phyloP scores from a whole-genome alignment of 2,797 vertebrate species.

The Smutsia gigantea region DNA sequence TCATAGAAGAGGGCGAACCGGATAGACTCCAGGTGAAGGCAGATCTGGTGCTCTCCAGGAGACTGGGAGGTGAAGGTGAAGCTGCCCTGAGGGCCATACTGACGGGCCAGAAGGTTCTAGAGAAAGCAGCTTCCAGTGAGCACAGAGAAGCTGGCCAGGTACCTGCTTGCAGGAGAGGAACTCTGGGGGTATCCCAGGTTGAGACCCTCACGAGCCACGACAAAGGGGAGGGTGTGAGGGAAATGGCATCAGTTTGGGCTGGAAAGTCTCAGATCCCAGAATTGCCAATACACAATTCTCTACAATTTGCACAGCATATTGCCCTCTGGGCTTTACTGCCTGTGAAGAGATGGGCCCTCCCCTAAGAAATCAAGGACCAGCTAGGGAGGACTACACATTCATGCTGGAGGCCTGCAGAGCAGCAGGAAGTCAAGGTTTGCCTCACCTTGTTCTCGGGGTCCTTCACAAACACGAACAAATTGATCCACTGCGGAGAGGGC shows the following conservation, averaged over 20 bases:
- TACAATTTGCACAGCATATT: not conserved
- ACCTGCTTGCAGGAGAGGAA: not conserved
- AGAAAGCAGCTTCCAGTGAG: not conserved
- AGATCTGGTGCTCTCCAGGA: slow-evolving; percentile 35
- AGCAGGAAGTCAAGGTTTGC: not conserved
- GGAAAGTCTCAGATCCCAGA: not conserved
- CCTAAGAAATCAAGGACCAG: not conserved
- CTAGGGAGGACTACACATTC: not conserved
- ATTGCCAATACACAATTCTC: not conserved
- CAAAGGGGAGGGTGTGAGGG: not conserved
- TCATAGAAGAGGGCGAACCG: not conserved
- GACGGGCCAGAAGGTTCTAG: slow-evolving; percentile 17
- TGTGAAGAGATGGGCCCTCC: not conserved
- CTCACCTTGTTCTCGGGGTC: slow-evolving; percentile 18
- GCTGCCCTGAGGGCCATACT: slow-evolving; percentile 10
- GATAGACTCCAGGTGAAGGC: slow-evolving; percentile 6
- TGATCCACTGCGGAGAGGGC: slow-evolving; percentile 13
- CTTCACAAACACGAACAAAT: slow-evolving; percentile 32
- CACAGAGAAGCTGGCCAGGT: not conserved
- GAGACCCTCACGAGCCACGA: not conserved
- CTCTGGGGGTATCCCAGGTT: not conserved
- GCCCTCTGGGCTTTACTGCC: not conserved
- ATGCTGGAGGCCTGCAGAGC: not conserved
- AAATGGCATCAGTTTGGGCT: not conserved
- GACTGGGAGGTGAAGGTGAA: slow-evolving; percentile 48